Conservation (phyloP, 2,113 vertebrate genomes). For the Oenanthe melanoleuca region DNA sequence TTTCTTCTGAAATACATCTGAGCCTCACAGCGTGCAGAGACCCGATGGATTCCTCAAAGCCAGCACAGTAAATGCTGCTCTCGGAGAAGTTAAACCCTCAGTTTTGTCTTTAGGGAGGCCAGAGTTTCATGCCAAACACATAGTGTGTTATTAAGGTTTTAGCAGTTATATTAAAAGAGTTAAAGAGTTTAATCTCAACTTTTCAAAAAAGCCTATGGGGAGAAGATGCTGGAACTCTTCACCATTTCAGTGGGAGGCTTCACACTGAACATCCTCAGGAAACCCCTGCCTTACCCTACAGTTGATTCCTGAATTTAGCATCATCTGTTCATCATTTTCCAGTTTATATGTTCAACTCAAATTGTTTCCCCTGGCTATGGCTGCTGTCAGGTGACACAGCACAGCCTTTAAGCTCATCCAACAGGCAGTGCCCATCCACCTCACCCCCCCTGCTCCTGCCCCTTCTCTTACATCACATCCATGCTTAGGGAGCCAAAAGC, state of each 20-base stretch:
- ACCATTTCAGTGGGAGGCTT: background rate
- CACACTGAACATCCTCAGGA: background rate
- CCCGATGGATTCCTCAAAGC: background rate
- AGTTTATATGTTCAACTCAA: background rate
- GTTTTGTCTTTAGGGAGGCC: background rate
- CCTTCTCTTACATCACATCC: background rate
- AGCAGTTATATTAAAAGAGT: conserved; percentile 26
- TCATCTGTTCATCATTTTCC: background rate
- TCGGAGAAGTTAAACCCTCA: background rate
- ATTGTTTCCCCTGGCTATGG: background rate
- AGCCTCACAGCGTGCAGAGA: background rate
- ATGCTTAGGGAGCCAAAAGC: background rate
- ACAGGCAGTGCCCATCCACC: background rate
- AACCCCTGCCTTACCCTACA: background rate
- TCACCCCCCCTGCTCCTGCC: too few relatives aligned
- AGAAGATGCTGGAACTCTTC: background rate
- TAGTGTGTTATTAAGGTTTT: conserved; percentile 31
- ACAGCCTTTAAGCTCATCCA: background rate
- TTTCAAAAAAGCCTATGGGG: background rate
- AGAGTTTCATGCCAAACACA: background rate
- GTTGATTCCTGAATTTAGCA: background rate
- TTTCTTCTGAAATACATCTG: conserved; percentile 40
- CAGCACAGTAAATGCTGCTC: background rate
- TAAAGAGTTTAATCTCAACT: conserved; percentile 11
- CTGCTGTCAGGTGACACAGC: background rate